Evolutionary conservation across 2,113 vertebrate genomes (phyloP).

Genomic region (Pipa parva): DNA sequence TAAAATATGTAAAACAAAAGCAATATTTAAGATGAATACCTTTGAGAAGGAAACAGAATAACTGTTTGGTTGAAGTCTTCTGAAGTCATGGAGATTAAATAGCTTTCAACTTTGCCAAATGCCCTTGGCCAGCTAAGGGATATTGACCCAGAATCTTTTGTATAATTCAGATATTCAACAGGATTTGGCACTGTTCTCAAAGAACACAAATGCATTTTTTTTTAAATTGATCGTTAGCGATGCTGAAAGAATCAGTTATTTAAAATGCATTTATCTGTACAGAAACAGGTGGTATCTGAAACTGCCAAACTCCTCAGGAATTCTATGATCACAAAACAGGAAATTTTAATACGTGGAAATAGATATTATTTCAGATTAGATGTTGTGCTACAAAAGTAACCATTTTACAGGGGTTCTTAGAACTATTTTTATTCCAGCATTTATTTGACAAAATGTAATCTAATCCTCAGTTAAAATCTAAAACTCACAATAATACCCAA

Average conservation of each 20-base stretch:
- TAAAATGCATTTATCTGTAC: background rate
- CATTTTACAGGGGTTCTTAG: too few species aligned
- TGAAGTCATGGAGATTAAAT: conserved; percentile 67
- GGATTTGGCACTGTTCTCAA: conserved; percentile 59
- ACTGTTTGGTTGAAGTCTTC: conserved; percentile 56
- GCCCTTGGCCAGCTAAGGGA: conserved; percentile 59
- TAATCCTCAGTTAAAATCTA: too few species aligned
- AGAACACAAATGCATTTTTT: background rate
- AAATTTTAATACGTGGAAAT: too few species aligned
- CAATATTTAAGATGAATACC: too few species aligned
- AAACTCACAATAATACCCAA: too few species aligned
- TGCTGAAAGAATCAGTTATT: background rate
- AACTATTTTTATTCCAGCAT: too few species aligned
- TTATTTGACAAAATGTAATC: too few species aligned
- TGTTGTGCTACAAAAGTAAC: too few species aligned
- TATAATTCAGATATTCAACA: conserved; percentile 60
- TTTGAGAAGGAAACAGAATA: conserved; percentile 52
- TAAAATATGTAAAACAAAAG: too few species aligned
- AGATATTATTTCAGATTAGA: too few species aligned
- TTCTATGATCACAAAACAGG: too few species aligned
- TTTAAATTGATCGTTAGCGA: background rate
- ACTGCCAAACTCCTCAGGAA: background rate
- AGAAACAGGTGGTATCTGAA: background rate
- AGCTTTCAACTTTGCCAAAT: conserved; percentile 56
- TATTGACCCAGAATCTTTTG: conserved; percentile 66